These are phyloP conservation scores for Psittacula cyanocephala DNA, from an alignment of 2,113 vertebrate species.

Conservation along the genomic window DNA sequence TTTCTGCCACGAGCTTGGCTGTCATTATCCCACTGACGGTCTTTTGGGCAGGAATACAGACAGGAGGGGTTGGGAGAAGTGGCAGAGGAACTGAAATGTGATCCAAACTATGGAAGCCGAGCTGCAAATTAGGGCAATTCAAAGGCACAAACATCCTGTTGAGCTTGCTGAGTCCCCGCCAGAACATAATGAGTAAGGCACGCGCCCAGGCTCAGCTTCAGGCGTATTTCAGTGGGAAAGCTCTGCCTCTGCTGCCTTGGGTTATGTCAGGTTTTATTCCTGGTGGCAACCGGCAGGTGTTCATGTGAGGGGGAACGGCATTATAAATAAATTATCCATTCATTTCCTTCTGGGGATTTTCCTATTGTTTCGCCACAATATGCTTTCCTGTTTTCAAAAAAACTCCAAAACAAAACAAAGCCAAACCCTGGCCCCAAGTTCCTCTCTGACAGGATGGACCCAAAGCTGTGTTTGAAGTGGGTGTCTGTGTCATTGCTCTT, in stretches of 20 bases:
- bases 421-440: not conserved
- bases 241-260: not conserved
- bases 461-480: not conserved
- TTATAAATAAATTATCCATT: constrained; percentile 65
- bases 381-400: constrained; percentile 53
- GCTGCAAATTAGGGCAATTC: not conserved
- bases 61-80: not conserved
- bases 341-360: constrained; percentile 59
- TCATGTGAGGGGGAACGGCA: not conserved
- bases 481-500: not conserved
- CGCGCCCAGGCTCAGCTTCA: not conserved
- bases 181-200: not conserved
- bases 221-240: not conserved
- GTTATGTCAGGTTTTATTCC: not conserved
- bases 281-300: constrained; percentile 54
- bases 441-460: not conserved
- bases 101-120: not conserved
- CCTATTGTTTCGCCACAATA: constrained; percentile 67
- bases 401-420: not conserved
- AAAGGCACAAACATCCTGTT: constrained; percentile 37
- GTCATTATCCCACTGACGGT: not conserved
- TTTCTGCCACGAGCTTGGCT: not conserved
- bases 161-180: not conserved
- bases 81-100: not conserved
- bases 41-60: not conserved